A percentile compares a stretch with the other conserved stretches of the same genome.
phyloP scores from a whole-genome alignment of 2,888 invertebrate genomes.

The Dynastes maya region DNA sequence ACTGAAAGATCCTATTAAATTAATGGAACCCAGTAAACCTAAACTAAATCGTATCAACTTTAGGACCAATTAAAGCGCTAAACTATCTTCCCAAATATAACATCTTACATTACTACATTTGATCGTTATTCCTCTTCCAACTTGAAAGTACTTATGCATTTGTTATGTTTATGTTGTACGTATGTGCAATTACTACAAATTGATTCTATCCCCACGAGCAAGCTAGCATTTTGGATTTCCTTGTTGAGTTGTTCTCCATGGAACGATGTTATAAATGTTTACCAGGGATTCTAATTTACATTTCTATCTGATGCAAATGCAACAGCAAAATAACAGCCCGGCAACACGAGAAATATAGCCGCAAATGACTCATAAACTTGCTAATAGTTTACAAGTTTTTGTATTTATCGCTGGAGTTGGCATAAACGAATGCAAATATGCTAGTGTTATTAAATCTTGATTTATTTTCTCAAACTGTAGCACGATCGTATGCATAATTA shows the following conservation, averaged over 20 bases:
- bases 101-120: too few species aligned
- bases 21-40: too few species aligned
- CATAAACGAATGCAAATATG: slow-evolving; percentile 10
- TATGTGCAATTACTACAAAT: too few species aligned
- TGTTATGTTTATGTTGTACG: too few species aligned
- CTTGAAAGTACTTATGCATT: too few species aligned
- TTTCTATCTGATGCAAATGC: slow-evolving; percentile 3
- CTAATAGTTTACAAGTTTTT: slow-evolving; percentile 16
- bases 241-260: not conserved
- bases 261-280: not conserved
- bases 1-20: too few species aligned
- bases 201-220: too few species aligned
- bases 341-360: slow-evolving; percentile 1
- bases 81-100: too few species aligned
- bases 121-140: too few species aligned
- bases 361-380: slow-evolving; percentile 19
- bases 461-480: slow-evolving; percentile 3
- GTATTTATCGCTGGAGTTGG: slow-evolving; percentile 21
- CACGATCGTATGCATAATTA: slow-evolving; percentile 13
- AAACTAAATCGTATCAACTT: too few species aligned
- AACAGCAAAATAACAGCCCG: not conserved
- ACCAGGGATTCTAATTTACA: slow-evolving; percentile 2
- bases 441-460: slow-evolving; percentile 15
- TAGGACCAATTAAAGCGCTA: too few species aligned
- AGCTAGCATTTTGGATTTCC: not conserved